Conservation (phyloP, 1,140 invertebrate genomes). For the Medauroidea extradentata region DNA sequence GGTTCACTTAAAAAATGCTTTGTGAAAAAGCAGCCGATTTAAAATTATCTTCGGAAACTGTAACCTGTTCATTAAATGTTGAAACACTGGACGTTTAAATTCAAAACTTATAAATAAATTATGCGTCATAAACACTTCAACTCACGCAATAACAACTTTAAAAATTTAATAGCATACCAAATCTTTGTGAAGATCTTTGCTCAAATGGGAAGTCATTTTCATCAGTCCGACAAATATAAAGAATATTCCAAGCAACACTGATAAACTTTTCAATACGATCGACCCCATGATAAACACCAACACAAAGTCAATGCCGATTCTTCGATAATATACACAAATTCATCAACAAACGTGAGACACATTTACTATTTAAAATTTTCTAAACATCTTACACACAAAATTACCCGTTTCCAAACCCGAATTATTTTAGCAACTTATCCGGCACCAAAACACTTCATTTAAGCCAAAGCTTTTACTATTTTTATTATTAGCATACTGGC, state of each 20-base stretch:
- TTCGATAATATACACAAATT: too few relatives aligned
- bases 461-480: too few relatives aligned
- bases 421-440: too few relatives aligned
- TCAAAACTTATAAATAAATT: background rate
- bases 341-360: too few relatives aligned
- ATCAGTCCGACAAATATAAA: constrained; percentile 93
- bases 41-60: background rate
- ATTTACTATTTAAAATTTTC: too few relatives aligned
- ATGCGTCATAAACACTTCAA: background rate
- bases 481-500: too few relatives aligned
- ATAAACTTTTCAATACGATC: constrained; percentile 84
- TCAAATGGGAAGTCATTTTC: constrained; percentile 86
- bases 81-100: background rate
- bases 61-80: background rate
- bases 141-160: background rate
- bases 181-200: constrained; percentile 94
- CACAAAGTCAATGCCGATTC: background rate
- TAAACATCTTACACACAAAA: too few relatives aligned
- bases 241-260: constrained; percentile 87
- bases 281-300: constrained; percentile 51
- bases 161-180: constrained; percentile 63
- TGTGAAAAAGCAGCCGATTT: background rate
- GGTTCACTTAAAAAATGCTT: background rate
- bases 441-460: too few relatives aligned
- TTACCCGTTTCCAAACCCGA: too few relatives aligned